Evolutionary conservation across 2,113 vertebrate genomes (phyloP).

Genomic region (Apistogramma diplotaenia): DNA sequence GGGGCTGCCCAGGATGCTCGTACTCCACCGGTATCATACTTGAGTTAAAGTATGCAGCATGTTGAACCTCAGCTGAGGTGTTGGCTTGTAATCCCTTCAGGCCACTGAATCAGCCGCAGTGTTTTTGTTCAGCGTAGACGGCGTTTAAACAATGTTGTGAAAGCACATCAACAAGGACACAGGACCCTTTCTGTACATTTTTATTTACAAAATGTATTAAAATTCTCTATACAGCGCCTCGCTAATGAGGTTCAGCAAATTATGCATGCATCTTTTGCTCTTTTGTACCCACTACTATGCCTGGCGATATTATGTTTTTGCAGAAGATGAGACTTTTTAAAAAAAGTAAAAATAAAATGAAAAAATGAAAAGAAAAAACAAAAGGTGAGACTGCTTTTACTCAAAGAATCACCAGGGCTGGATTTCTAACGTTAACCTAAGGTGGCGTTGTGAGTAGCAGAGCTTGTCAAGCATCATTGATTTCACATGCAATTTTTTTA

Average conservation of each 20-base stretch:
- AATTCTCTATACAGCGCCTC: constrained; percentile 98
- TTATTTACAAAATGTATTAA: constrained; percentile 99
- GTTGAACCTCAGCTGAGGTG: constrained; percentile 6
- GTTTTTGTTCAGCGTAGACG: background rate
- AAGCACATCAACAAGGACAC: constrained; percentile 33
- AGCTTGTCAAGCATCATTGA: constrained; percentile 87
- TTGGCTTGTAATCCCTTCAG: background rate
- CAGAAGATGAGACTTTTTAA: constrained; percentile 83
- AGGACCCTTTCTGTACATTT: constrained; percentile 87
- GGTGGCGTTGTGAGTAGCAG: constrained; percentile 84
- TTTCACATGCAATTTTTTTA: constrained; percentile 89
- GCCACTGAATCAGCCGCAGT: background rate
- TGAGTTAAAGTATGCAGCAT: background rate
- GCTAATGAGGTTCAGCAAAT: constrained; percentile 89
- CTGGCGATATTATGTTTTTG: constrained; percentile 82
- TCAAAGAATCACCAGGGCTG: constrained; percentile 67
- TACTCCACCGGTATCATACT: background rate
- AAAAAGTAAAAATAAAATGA: constrained; percentile 63
- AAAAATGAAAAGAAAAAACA: constrained; percentile 25
- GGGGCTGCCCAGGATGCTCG: background rate
- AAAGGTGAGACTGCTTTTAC: constrained; percentile 42
- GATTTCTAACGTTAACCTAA: constrained; percentile 80
- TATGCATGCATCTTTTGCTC: constrained; percentile 95
- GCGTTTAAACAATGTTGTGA: background rate
- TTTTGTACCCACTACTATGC: constrained; percentile 89